Evolutionary conservation across 2,113 vertebrate genomes (phyloP).

Genomic region (Phrynosoma blainvillii): DNA sequence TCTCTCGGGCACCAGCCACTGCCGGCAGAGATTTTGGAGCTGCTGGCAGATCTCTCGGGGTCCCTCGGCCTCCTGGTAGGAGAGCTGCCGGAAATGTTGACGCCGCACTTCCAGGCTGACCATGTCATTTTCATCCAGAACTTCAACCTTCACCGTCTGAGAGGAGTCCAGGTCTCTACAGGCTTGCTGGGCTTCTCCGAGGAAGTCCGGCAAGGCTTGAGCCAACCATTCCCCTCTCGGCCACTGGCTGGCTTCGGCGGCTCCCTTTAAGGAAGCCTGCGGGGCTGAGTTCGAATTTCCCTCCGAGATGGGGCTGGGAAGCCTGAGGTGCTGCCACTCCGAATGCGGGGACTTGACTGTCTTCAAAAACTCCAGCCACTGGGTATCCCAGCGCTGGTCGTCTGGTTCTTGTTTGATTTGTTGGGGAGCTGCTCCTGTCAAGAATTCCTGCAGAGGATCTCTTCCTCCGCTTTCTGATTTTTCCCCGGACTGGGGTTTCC

Average conservation of each 20-base stretch:
- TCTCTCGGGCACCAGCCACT: constrained; percentile 70
- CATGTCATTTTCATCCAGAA: constrained; percentile 52
- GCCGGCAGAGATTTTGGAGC: constrained; percentile 71
- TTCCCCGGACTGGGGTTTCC: neutral
- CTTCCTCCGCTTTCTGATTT: neutral
- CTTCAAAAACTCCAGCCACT: neutral
- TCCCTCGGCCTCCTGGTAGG: constrained; percentile 23
- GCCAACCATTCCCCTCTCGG: neutral
- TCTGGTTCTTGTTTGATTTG: constrained; percentile 22
- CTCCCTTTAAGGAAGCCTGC: neutral
- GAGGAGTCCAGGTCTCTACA: neutral
- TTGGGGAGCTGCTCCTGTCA: neutral
- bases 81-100: constrained; percentile 43
- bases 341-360: neutral
- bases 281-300: neutral
- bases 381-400: neutral
- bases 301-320: too few species aligned
- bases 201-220: neutral
- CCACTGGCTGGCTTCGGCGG: neutral
- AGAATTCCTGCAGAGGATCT: constrained; percentile 2
- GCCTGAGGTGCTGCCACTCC: neutral
- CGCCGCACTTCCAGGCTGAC: constrained; percentile 58
- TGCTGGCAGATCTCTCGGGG: constrained; percentile 70
- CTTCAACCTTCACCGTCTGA: neutral
- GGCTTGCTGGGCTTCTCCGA: neutral